phyloP scores from a whole-genome alignment of 2,797 vertebrate species.

The Xyrichtys novacula region DNA sequence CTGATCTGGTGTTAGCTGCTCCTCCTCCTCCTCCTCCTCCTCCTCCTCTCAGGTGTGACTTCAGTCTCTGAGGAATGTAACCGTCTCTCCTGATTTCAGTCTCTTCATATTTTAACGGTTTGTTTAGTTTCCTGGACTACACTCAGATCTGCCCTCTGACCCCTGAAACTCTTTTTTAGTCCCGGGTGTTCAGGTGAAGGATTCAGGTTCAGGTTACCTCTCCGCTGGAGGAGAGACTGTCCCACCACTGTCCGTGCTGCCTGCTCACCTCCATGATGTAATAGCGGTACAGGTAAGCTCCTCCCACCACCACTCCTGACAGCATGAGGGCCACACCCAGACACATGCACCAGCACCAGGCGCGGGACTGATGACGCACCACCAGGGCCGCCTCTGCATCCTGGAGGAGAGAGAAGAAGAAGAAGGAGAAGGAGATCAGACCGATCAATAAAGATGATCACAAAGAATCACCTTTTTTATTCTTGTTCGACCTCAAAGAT shows the following conservation, averaged over 20 bases:
- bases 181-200: not conserved
- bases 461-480: too few relatives aligned
- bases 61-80: too few relatives aligned
- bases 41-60: too few relatives aligned
- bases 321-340: conserved; percentile 95
- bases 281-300: conserved; percentile 93
- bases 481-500: too few relatives aligned
- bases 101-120: too few relatives aligned
- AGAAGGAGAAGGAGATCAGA: not conserved
- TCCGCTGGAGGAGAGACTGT: not conserved
- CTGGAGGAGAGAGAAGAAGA: conserved; percentile 69
- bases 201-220: conserved; percentile 8
- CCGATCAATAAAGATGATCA: not conserved
- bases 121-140: too few relatives aligned
- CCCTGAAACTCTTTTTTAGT: too few relatives aligned
- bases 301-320: conserved; percentile 93
- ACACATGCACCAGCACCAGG: conserved; percentile 98
- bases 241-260: conserved; percentile 1
- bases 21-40: too few relatives aligned
- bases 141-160: not conserved
- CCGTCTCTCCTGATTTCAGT: too few relatives aligned
- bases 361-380: conserved; percentile 86
- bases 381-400: conserved; percentile 88
- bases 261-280: conserved; percentile 89
- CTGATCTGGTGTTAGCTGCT: too few relatives aligned